These are phyloP conservation scores for Mionectes macconnelli DNA, from an alignment of 2,113 vertebrate genomes.

Conservation along the genomic window DNA sequence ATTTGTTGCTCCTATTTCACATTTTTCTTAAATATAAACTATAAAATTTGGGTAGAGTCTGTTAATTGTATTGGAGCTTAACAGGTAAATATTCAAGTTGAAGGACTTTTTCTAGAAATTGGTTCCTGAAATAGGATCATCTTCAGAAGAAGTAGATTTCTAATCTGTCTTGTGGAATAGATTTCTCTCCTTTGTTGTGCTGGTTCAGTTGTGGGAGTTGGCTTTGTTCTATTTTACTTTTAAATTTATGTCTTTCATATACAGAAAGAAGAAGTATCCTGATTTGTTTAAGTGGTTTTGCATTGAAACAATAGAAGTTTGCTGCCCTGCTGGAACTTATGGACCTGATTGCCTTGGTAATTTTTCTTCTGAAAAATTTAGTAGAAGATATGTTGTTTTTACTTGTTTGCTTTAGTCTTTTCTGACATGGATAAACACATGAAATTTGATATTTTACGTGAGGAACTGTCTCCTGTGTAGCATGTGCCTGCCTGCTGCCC, in stretches of 20 bases:
- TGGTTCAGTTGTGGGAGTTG: not conserved
- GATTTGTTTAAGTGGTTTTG: conserved; percentile 94
- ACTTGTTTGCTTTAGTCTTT: not conserved
- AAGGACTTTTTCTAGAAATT: not conserved
- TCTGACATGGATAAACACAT: not conserved
- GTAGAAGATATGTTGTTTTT: not conserved
- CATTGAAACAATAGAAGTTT: conserved; percentile 85
- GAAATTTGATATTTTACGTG: not conserved
- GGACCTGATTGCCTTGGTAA: conserved; percentile 88
- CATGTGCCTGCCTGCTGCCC: not conserved
- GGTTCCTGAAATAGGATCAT: not conserved
- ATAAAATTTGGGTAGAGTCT: not conserved
- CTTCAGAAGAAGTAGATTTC: not conserved
- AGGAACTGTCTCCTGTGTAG: not conserved
- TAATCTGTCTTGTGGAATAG: not conserved
- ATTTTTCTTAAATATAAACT: not conserved
- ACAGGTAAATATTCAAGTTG: not conserved
- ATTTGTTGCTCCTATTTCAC: not conserved
- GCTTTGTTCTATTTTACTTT: not conserved
- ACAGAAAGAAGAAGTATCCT: conserved; percentile 86
- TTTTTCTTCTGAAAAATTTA: not conserved
- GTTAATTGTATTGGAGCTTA: not conserved
- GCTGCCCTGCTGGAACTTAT: conserved; percentile 87
- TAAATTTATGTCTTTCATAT: not conserved
- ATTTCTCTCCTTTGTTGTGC: not conserved